Evolutionary conservation across 2,113 vertebrate species (phyloP), one percentile per base, ranked within the genome.

Genomic region (Sinocyclocheilus grahami): DNA sequence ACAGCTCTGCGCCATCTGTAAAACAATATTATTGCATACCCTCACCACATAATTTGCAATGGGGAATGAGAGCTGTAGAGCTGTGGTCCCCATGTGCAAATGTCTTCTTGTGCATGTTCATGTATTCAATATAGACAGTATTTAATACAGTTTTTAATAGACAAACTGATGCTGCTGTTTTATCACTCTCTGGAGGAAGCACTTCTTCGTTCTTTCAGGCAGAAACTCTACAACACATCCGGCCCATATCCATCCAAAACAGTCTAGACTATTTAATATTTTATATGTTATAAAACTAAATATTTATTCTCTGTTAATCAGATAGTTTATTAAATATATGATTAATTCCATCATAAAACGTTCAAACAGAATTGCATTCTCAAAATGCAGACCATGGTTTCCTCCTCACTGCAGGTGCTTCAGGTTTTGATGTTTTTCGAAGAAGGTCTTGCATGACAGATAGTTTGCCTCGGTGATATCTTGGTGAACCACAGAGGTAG

Each of bases 401-500:
- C 13, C 48, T 60, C 39, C 3, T n/a, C 27, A 10, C 76, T 20
- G 27, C 76, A 60, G 53, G 77, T 79, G 55, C 16, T 46, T 65
- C 8, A 18, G 55, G 78, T 58, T 48, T 79, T 60, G 5, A 33
- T 58, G 76, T 9, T 3, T 20, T 39, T 22, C 16, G 13, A 18
- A 13, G 18, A 18, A 62, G 22, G 20, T 12, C 22, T 7, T 82
- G 39, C 79, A 30, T 33, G 39, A 53, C n/a, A n/a, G 6, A 33
- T 37, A 69, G 86, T 86, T 84, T 72, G 82, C 85, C 78, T 53
- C 81, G 58, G 39, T 58, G 51, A 77, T 82, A 83, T 58, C 14
- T 53, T 65, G 86, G 84, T 85, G 84, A 39, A 86, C 86, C 88
- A 65, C 86, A 84, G 51, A 78, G 79, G 58, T 79, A 14, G 10